Evolutionary conservation across 2,888 invertebrate genomes (phyloP), one percentile per base, ranked within the genome.

Genomic region (Rhorus exstirpatorius): DNA sequence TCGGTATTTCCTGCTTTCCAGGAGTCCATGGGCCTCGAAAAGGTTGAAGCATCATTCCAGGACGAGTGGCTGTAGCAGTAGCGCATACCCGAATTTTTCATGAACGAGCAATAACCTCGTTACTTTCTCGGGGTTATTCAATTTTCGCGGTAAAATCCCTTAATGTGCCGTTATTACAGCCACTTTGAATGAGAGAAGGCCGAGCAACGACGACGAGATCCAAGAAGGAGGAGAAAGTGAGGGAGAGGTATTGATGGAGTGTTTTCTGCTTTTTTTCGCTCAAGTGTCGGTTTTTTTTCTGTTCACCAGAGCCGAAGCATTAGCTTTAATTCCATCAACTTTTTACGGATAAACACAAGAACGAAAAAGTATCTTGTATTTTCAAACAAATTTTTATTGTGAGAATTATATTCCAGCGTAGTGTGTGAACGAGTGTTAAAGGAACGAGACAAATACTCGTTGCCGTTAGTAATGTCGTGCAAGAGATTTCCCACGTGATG

Each of bases 101-200:
- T 86, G 85, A 88, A 88, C 87, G 87, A 85, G 85, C 87, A 86
- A 84, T 88, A 91, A 91, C 88, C 88, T 91, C 88, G 89, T 91
- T 91, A 91, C 87, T 85, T 74, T 81, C 83, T 87, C 70, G 85
- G 84, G 88, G 88, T 91, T 91, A 92, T 91, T 92, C 90, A 91
- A 92, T 92, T 92, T 91, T 85, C 79, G 86, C 87, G 88, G 90
- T 92, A 90, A 92, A 92, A 91, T 92, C 87, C 90, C 89, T 88
- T 91, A 91, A 91, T 90, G 89, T 89, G 88, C 90, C 89, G 87
- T 92, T 90, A 91, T 90, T 90, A 90, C 88, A 87, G 89, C 86
- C 86, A 77, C 74, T 63, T 51, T 19, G 41, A 65, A 72, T 35
- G 63, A 53, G 24, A 71, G 80, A 71, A 61, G 67, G 72, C 51